Conservation (phyloP, 92 coral and sea anemone genomes). For the Epizoanthus ramosus region DNA sequence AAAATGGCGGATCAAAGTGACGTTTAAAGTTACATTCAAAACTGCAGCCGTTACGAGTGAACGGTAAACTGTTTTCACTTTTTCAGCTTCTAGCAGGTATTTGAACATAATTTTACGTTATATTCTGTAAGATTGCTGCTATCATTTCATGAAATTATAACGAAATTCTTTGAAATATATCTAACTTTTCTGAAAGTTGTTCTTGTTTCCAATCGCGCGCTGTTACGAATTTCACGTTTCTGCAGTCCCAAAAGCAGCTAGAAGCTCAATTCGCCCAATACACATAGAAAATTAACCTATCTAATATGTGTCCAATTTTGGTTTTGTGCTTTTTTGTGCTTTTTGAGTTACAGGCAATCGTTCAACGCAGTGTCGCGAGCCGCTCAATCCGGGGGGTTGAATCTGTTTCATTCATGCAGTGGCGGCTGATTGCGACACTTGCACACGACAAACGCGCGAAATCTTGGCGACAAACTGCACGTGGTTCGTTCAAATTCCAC, state of each 20-base stretch:
- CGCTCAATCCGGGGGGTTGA: slow-evolving; percentile 16
- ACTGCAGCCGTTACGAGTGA: no score
- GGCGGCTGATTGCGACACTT: not conserved
- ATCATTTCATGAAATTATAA: slow-evolving; percentile 11
- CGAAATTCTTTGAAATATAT: slow-evolving; percentile 19
- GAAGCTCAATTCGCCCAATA: slow-evolving; percentile 1
- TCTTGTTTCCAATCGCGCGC: slow-evolving; percentile 22
- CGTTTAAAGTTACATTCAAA: no score
- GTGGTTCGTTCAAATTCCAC: slow-evolving; percentile 11
- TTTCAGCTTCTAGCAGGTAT: slow-evolving; percentile 12
- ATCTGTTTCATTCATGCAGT: not conserved
- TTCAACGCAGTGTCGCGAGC: slow-evolving; percentile 1
- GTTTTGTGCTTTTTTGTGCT: slow-evolving; percentile 36
- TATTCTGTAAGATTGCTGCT: not conserved
- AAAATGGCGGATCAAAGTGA: no score
- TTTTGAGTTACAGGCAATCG: not conserved
- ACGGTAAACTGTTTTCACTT: slow-evolving; percentile 19
- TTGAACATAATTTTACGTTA: slow-evolving; percentile 11
- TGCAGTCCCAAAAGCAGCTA: slow-evolving; percentile 28
- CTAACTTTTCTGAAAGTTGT: slow-evolving; percentile 14
- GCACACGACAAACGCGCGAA: slow-evolving; percentile 5
- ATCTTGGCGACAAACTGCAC: not conserved
- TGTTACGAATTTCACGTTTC: slow-evolving; percentile 3
- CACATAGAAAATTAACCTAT: slow-evolving; percentile 18
- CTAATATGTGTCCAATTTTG: slow-evolving; percentile 13